phyloP scores from a whole-genome alignment of 2,797 vertebrate species.

The Microchirus variegatus region DNA sequence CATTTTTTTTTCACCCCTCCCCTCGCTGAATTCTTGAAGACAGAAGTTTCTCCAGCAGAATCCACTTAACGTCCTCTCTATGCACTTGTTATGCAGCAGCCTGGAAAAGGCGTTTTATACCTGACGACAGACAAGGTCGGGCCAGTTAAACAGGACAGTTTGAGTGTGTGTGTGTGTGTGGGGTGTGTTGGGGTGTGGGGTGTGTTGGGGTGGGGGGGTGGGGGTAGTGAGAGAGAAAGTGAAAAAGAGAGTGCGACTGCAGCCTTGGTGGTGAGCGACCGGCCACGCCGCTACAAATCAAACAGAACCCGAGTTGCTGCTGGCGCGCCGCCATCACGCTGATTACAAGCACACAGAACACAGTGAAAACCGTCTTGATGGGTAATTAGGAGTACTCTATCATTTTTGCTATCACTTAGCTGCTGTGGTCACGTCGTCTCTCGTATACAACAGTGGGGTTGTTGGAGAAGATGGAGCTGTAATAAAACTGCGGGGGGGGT shows the following conservation, averaged over 20 bases:
- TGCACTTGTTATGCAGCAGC: constrained; percentile 45
- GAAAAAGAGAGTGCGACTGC: constrained; percentile 51
- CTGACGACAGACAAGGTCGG: constrained; percentile 70
- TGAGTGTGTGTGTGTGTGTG: neutral
- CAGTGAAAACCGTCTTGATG: constrained; percentile 77
- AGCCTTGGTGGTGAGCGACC: constrained; percentile 51
- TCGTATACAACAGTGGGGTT: neutral
- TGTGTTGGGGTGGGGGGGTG: constrained; percentile 1
- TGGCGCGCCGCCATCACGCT: constrained; percentile 62
- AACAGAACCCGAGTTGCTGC: constrained; percentile 60
- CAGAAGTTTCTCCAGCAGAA: constrained; percentile 16
- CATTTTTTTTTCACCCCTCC: neutral
- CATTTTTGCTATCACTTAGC: constrained; percentile 62
- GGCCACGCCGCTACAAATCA: constrained; percentile 74
- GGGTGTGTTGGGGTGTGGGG: neutral
- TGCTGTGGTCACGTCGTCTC: neutral
- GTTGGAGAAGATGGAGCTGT: neutral
- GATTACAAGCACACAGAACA: constrained; percentile 73
- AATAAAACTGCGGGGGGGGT: constrained; percentile 1
- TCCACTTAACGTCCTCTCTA: constrained; percentile 38
- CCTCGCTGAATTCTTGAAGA: constrained; percentile 8
- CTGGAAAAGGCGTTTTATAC: constrained; percentile 63
- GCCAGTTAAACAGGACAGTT: constrained; percentile 53
- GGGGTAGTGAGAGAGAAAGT: constrained; percentile 18
- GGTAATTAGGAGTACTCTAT: constrained; percentile 76